phyloP scores from a whole-genome alignment of 2,113 vertebrate genomes.

The Tiliqua scincoides region DNA sequence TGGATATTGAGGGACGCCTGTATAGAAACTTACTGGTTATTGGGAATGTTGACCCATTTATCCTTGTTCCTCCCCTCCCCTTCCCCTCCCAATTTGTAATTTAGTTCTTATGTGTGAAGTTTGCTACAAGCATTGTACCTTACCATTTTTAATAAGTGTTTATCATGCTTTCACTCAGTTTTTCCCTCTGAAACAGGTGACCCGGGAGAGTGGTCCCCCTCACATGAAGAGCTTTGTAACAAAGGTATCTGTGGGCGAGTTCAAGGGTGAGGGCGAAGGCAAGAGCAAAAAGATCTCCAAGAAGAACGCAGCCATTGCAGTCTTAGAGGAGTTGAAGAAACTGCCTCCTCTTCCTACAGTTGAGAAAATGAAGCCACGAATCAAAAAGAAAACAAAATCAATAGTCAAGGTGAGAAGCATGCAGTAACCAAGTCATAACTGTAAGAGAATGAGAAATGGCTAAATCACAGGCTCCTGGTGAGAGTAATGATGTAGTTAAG shows the following conservation, averaged over 20 bases:
- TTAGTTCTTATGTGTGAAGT: slow-evolving; percentile 45
- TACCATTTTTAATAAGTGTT: slow-evolving; percentile 71
- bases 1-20: too few species aligned
- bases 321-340: slow-evolving; percentile 89
- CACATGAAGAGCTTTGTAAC: slow-evolving; percentile 98
- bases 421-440: neutral
- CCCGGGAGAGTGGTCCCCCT: slow-evolving; percentile 94
- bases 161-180: slow-evolving; percentile 81
- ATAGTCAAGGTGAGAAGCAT: slow-evolving; percentile 87
- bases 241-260: slow-evolving; percentile 91
- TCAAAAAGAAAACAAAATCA: slow-evolving; percentile 99
- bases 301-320: slow-evolving; percentile 92
- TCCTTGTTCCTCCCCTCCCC: slow-evolving; percentile 4
- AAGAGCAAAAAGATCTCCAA: slow-evolving; percentile 99
- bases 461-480: neutral
- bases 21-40: slow-evolving; percentile 4
- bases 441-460: neutral
- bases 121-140: slow-evolving; percentile 61
- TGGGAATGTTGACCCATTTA: slow-evolving; percentile 1
- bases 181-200: slow-evolving; percentile 88
- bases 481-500: neutral
- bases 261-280: slow-evolving; percentile 93
- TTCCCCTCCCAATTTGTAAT: neutral
- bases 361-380: slow-evolving; percentile 93
- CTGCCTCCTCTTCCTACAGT: slow-evolving; percentile 88